phyloP scores from a whole-genome alignment of 2,797 vertebrate species.

The Setipinna tenuifilis region DNA sequence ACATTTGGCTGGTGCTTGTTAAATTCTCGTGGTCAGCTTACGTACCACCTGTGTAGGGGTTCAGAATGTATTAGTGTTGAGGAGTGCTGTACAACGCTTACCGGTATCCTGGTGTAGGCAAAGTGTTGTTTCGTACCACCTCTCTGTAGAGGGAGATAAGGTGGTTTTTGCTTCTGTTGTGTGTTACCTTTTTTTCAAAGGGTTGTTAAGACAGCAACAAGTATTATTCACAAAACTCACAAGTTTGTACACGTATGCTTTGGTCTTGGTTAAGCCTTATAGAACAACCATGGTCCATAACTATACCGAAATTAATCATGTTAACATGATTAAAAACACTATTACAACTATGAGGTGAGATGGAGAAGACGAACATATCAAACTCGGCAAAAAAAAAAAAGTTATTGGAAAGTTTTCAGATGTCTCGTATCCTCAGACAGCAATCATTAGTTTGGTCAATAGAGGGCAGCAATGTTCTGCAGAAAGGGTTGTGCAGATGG shows the following conservation, averaged over 20 bases:
- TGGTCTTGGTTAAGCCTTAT: neutral
- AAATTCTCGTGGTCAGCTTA: constrained; percentile 4
- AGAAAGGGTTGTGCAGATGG: constrained; percentile 48
- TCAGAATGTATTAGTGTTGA: neutral
- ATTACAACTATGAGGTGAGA: neutral
- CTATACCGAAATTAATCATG: neutral
- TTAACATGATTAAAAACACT: neutral
- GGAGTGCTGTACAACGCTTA: neutral
- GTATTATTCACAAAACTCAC: neutral
- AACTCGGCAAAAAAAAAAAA: neutral
- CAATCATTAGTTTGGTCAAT: neutral
- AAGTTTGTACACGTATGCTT: neutral
- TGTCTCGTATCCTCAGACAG: neutral
- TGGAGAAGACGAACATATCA: neutral
- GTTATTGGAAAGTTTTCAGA: neutral
- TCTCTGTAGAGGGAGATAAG: neutral
- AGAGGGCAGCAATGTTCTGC: neutral
- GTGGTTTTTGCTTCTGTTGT: neutral
- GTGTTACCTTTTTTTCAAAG: neutral
- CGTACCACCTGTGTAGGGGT: neutral
- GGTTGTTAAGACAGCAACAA: neutral
- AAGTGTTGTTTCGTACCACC: neutral
- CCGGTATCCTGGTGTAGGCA: neutral
- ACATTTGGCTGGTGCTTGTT: constrained; percentile 39
- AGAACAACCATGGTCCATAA: neutral